Evolutionary conservation across 2,113 vertebrate genomes (phyloP), one percentile per base, ranked within the genome.

Genomic region (Salvelinus sp.): DNA sequence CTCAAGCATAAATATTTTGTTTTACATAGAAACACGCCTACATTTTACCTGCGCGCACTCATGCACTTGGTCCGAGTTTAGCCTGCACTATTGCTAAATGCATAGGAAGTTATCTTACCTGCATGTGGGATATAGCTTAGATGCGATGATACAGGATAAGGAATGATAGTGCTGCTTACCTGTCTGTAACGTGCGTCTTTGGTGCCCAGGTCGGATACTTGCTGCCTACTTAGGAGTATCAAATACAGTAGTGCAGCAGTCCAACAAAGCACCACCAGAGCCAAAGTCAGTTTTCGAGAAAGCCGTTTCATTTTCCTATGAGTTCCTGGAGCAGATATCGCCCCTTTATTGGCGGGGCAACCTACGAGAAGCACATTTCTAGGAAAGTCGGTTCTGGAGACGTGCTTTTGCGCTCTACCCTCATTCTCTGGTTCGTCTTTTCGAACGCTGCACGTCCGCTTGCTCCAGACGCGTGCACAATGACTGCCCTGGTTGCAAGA

Each of bases 331-430:
- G 66, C 30, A 68, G 66, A 68, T 30, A 68, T 68, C 27, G 76
- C 76, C 70, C 70, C 70, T 27, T 72, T 62, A 50, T 47, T 62
- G 1, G 57, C 16, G 67, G 67, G 74, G 74, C 25, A 67, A 23
- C 57, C 67, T 69, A 10, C 7, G 38, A 70, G 67, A 22, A 27
- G 14, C 33, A 48, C 72, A 79, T 73, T 72, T 67, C 76, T 18
- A 33, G 44, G 38, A 64, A 74, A 78, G 69, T 77, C 44, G 60
- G 58, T 18, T 27, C 25, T 23, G 14, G 48, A 71, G 38, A 16
- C 47, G 62, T 65, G 72, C 33, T 50, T 67, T 74, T 33, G 38
- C 57, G 33, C 65, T 23, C 7, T 25, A 60, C 65, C 28, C 28
- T 70, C 69, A 64, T 79, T 54, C 66, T 13, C 33, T 6, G 48